Percentiles rank a stretch among this genome's conserved stretches.
These are phyloP conservation scores for Drusus annulatus DNA, from an alignment of 1,140 invertebrate genomes.

Conservation along the genomic window DNA sequence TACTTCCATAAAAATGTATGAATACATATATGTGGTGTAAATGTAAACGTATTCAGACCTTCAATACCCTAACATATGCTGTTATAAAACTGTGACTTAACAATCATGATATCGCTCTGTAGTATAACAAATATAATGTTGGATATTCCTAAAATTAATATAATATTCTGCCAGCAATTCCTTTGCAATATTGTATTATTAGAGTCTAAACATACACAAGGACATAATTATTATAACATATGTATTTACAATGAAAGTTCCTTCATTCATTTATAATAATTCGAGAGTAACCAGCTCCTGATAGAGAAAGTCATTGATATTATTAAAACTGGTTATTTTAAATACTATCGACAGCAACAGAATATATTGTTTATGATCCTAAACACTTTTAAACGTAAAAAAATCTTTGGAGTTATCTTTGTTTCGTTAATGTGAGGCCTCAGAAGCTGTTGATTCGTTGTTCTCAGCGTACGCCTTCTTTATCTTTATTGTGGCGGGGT, in stretches of 20 bases:
- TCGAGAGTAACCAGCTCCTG: too few relatives aligned
- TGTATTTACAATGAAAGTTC: too few relatives aligned
- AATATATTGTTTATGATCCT: background rate
- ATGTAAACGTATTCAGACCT: background rate
- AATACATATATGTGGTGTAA: too few relatives aligned
- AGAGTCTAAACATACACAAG: conserved; percentile 13
- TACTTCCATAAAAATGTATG: too few relatives aligned
- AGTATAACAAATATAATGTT: conserved; percentile 27
- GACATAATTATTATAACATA: conserved; percentile 15
- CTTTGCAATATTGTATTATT: conserved; percentile 30
- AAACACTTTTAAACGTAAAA: conserved; percentile 1
- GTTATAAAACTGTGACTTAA: conserved; percentile 30
- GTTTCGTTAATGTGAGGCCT: conserved; percentile 14
- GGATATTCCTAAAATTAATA: conserved; percentile 25
- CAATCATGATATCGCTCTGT: conserved; percentile 11
- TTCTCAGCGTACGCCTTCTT: conserved; percentile 1
- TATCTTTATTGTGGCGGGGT: too few relatives aligned
- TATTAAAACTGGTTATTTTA: background rate
- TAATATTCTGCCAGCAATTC: conserved; percentile 23
- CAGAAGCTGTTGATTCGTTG: conserved; percentile 35
- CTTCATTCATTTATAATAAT: too few relatives aligned
- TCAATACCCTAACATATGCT: background rate
- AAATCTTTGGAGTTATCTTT: conserved; percentile 22
- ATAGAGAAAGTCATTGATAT: too few relatives aligned
- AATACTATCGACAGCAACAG: background rate